Percentiles rank a stretch among this genome's conserved stretches.
These are phyloP conservation scores for Tretioscincus oriximinensis DNA, from an alignment of 2,113 vertebrate genomes.

Conservation along the genomic window DNA sequence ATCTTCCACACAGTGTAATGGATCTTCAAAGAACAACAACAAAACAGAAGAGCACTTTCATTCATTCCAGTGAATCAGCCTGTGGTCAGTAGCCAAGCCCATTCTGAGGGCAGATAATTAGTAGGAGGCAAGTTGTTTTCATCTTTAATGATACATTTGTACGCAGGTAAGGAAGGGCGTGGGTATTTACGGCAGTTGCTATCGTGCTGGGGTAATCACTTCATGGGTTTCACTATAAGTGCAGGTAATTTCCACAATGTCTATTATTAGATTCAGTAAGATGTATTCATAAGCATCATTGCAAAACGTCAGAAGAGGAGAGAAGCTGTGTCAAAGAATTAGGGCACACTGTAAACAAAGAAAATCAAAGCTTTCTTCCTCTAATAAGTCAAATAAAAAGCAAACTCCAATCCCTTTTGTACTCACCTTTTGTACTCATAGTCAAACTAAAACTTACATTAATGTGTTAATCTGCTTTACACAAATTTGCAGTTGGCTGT, in stretches of 20 bases:
- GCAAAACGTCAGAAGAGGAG: conserved; percentile 46
- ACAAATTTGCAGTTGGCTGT: background rate
- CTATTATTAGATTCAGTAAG: conserved; percentile 54
- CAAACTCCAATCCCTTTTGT: conserved; percentile 38
- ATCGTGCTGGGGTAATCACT: conserved; percentile 10
- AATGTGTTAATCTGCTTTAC: background rate
- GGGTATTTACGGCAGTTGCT: conserved; percentile 23
- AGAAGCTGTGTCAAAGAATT: conserved; percentile 22
- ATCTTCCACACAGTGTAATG: fast-evolving
- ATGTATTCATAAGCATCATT: conserved; percentile 33
- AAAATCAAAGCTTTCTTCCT: conserved; percentile 23
- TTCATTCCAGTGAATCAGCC: conserved; percentile 65
- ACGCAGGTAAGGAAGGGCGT: conserved; percentile 50
- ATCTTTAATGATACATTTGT: conserved; percentile 61
- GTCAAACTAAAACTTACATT: background rate
- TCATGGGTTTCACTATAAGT: conserved; percentile 17
- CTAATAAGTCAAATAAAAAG: conserved; percentile 43
- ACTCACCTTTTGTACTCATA: conserved; percentile 20
- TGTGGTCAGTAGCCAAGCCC: conserved; percentile 2
- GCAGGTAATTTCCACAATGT: conserved; percentile 47
- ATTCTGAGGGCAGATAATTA: conserved; percentile 46
- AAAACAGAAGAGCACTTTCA: conserved; percentile 64
- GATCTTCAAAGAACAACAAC: conserved; percentile 42
- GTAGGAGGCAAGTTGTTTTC: conserved; percentile 48
- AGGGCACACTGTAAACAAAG: conserved; percentile 60